Evolutionary conservation across 1,140 invertebrate genomes (phyloP), one percentile per base, ranked within the genome.

Genomic region (Trachelipus rathkii): DNA sequence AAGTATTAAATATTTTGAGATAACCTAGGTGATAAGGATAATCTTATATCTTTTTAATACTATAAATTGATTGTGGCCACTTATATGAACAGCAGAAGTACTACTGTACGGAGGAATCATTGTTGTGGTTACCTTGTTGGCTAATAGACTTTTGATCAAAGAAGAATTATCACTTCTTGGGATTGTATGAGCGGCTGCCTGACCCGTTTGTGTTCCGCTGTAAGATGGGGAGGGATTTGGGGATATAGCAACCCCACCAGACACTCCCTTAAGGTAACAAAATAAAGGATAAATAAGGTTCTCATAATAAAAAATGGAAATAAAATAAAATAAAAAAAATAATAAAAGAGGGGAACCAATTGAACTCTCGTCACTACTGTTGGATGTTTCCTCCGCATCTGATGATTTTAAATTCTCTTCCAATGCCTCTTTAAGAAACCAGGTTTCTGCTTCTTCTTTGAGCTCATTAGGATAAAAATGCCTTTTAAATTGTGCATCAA

Each of bases 101-200:
- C n/a, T n/a, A n/a, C 87, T 82, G 88, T 89, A 88, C 87, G 88
- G 88, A 84, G 88, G 87, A 88, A 76, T 80, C 69, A 72, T 80
- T 60, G 77, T 78, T 68, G 80, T 76, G 75, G 90, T 86, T 87
- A 95, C 91, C 88, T 94, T 95, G 85, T 90, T 93, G 79, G 92
- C 93, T 85, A 95, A 86, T 74, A 95, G 88, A 86, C 90, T 93
- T 87, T 94, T 94, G 83, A 95, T 93, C 82, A 94, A 87, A 76
- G 91, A 73, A 76, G 82, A 72, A 81, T 83, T 81, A 83, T 82
- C 81, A 80, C 82, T 78, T 79, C 78, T 78, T 67, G 75, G 50
- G 79, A 79, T 53, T 84, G 85, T 24, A 85, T 84, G 75, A 84
- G 78, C 77, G 46, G 78, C 81, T 83, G 85, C 72, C 24, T 79